phyloP scores from a whole-genome alignment of 2,113 vertebrate genomes.

The Tetrao urogallus region DNA sequence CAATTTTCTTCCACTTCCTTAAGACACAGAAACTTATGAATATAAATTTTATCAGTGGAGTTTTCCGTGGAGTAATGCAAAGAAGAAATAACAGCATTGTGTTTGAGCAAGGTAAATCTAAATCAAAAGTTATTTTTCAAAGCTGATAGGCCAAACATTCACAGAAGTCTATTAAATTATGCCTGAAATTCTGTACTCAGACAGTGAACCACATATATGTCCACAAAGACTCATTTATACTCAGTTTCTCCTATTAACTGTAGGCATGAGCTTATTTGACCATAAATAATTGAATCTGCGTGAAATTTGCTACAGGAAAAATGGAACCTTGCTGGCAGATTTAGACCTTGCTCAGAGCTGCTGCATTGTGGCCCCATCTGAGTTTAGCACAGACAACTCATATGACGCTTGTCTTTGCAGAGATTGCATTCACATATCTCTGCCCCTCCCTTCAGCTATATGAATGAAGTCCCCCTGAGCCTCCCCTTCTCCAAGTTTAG shows the following conservation, averaged over 20 bases:
- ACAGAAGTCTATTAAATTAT: conserved; percentile 1
- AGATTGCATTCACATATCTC: neutral
- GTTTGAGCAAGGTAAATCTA: neutral
- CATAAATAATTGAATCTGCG: conserved; percentile 20
- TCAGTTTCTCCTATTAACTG: neutral
- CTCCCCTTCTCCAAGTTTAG: neutral
- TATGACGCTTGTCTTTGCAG: neutral
- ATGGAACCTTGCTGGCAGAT: neutral
- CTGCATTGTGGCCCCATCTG: neutral
- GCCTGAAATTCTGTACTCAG: neutral
- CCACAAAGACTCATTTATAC: neutral
- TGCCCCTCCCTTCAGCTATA: neutral
- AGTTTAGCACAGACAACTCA: neutral
- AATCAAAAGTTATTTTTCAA: neutral
- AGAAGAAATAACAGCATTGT: neutral
- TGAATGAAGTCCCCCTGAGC: neutral
- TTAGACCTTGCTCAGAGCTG: neutral
- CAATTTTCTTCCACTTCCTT: neutral
- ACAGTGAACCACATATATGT: neutral
- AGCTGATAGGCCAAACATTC: neutral
- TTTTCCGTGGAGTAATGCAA: neutral
- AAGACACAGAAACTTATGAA: neutral
- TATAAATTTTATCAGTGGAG: neutral
- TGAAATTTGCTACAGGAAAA: neutral
- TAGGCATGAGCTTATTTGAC: neutral